A percentile compares a stretch with the other conserved stretches of the same genome.
Conservation (phyloP, 2,888 invertebrate genomes). For the Ectemnius continuus region DNA sequence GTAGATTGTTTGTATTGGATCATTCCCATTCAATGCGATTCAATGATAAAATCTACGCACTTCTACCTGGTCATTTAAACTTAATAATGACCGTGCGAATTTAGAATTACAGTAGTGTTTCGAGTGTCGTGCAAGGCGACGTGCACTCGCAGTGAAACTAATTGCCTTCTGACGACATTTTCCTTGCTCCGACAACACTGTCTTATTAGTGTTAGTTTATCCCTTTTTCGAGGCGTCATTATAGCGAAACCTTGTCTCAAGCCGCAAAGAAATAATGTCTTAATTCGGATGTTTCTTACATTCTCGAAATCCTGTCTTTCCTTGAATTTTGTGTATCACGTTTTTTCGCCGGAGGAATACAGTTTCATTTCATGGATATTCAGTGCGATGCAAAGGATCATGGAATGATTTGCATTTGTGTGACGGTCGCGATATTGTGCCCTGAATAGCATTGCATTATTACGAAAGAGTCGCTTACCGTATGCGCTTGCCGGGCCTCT, state of each 20-base stretch:
- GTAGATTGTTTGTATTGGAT: neutral
- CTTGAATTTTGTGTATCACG: neutral
- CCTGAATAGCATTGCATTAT: conserved; percentile 28
- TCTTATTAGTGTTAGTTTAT: neutral
- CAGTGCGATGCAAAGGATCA: no score
- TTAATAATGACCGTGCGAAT: no score
- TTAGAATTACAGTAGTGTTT: neutral
- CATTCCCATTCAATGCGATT: no score
- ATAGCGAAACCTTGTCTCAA: conserved; percentile 4
- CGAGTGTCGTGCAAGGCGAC: neutral
- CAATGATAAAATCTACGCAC: no score
- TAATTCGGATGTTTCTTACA: neutral
- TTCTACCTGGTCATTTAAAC: no score
- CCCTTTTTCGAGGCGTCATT: conserved; percentile 1
- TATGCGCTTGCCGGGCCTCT: conserved; percentile 94
- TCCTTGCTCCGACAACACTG: neutral
- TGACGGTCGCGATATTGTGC: conserved; percentile 16
- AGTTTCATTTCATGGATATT: no score
- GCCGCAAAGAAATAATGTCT: neutral
- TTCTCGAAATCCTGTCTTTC: neutral
- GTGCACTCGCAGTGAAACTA: conserved; percentile 8
- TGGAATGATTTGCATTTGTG: conserved; percentile 6
- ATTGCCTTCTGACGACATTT: conserved; percentile 10
- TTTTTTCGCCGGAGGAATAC: neutral
- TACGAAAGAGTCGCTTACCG: conserved; percentile 80